Conservation (phyloP, 64 coral and sea anemone species). For the Stylophora pistillata region DNA sequence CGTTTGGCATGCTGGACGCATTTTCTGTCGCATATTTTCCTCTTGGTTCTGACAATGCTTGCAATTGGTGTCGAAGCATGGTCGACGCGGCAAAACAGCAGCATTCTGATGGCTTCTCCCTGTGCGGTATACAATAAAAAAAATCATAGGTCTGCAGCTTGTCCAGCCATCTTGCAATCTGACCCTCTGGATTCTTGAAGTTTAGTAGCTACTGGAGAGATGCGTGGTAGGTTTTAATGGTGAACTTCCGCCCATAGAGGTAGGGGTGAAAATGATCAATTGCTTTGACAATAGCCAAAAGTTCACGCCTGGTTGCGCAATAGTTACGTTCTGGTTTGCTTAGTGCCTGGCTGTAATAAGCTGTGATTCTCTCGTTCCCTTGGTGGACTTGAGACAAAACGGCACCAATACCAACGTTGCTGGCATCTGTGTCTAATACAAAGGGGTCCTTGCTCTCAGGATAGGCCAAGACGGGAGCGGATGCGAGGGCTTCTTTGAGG, state of each 20-base stretch:
- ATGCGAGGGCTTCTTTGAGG: constrained; percentile 17
- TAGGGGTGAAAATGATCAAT: constrained; percentile 37
- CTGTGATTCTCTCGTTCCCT: constrained; percentile 18
- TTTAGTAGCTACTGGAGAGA: constrained; percentile 15
- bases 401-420: constrained; percentile 16
- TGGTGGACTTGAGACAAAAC: constrained; percentile 49
- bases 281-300: constrained; percentile 32
- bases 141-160: constrained; percentile 22
- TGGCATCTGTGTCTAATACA: constrained; percentile 41
- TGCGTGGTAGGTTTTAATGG: constrained; percentile 23
- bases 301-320: constrained; percentile 23
- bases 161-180: constrained; percentile 41
- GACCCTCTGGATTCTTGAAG: constrained; percentile 35
- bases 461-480: constrained; percentile 15
- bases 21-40: neutral
- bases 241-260: constrained; percentile 25
- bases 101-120: constrained; percentile 32
- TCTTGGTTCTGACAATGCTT: constrained; percentile 29
- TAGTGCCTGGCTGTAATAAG: constrained; percentile 32
- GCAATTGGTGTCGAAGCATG: neutral
- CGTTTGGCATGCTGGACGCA: neutral
- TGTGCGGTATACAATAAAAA: neutral
- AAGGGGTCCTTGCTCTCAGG: neutral
- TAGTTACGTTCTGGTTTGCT: constrained; percentile 29
- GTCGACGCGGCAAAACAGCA: constrained; percentile 5